phyloP scores from a whole-genome alignment of 2,888 invertebrate genomes.

The Drosophila histrio region DNA sequence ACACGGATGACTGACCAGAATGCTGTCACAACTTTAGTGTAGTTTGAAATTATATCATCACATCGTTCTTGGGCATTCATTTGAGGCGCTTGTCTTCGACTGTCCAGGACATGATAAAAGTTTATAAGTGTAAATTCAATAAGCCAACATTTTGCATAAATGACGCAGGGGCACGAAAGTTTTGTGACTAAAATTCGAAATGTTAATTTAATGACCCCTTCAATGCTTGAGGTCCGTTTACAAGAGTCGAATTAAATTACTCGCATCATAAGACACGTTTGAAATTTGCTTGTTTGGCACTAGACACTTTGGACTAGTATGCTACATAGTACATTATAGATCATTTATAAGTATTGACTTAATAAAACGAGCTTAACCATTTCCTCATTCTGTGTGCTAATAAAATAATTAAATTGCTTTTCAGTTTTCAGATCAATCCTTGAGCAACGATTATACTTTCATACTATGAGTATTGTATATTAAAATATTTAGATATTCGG shows the following conservation, averaged over 20 bases:
- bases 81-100: conserved; percentile 49
- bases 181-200: conserved; percentile 38
- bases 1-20: conserved; percentile 54
- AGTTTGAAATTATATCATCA: conserved; percentile 44
- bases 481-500: too few relatives aligned
- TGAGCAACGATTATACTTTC: too few relatives aligned
- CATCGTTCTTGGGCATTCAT: conserved; percentile 40
- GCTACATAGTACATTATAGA: background rate
- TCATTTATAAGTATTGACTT: too few relatives aligned
- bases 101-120: conserved; percentile 50
- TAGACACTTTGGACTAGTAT: too few relatives aligned
- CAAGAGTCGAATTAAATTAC: conserved; percentile 7
- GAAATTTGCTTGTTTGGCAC: too few relatives aligned
- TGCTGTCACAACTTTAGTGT: conserved; percentile 46
- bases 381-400: too few relatives aligned
- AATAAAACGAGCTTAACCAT: too few relatives aligned
- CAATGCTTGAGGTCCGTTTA: background rate
- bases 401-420: too few relatives aligned
- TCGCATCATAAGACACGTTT: background rate
- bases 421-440: too few relatives aligned
- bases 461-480: too few relatives aligned
- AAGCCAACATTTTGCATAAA: conserved; percentile 68
- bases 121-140: conserved; percentile 64
- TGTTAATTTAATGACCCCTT: conserved; percentile 64
- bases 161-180: conserved; percentile 41